These are phyloP conservation scores for Oxytorus armatus DNA, from an alignment of 2,888 invertebrate genomes.

Conservation along the genomic window DNA sequence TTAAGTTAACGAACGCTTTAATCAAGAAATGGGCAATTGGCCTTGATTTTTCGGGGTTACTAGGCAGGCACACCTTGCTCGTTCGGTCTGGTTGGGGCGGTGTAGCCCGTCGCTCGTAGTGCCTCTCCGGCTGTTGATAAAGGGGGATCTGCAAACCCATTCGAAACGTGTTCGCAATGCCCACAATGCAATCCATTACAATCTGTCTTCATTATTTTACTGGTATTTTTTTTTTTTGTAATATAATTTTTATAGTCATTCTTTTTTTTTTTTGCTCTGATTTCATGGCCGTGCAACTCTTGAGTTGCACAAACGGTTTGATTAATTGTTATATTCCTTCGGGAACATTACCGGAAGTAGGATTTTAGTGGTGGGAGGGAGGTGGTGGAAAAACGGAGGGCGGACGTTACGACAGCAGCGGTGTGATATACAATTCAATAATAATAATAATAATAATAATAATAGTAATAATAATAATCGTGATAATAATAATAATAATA, in stretches of 20 bases:
- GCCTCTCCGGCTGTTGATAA: constrained; percentile 87
- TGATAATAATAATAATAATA: constrained; percentile 53
- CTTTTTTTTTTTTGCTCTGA: constrained; percentile 41
- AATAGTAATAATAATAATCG: constrained; percentile 47
- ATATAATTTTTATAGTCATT: constrained; percentile 52
- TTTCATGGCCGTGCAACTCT: background rate
- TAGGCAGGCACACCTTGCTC: constrained; percentile 85
- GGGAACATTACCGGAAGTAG: constrained; percentile 19
- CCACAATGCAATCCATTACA: constrained; percentile 78
- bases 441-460: constrained; percentile 53
- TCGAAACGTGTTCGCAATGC: constrained; percentile 84
- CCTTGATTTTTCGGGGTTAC: constrained; percentile 82
- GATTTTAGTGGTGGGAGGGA: constrained; percentile 5
- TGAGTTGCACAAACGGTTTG: background rate
- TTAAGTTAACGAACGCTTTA: constrained; percentile 84
- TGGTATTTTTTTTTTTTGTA: constrained; percentile 50
- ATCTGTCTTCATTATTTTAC: constrained; percentile 63
- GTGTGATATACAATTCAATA: constrained; percentile 59
- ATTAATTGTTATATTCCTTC: background rate
- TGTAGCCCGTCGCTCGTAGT: constrained; percentile 84
- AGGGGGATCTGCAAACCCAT: constrained; percentile 87
- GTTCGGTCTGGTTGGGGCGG: constrained; percentile 85
- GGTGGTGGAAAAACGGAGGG: constrained; percentile 44
- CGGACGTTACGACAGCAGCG: constrained; percentile 68
- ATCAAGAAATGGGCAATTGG: constrained; percentile 82